These are phyloP conservation scores for Epinotia nisella DNA, from an alignment of 2,888 invertebrate species.

Conservation along the genomic window DNA sequence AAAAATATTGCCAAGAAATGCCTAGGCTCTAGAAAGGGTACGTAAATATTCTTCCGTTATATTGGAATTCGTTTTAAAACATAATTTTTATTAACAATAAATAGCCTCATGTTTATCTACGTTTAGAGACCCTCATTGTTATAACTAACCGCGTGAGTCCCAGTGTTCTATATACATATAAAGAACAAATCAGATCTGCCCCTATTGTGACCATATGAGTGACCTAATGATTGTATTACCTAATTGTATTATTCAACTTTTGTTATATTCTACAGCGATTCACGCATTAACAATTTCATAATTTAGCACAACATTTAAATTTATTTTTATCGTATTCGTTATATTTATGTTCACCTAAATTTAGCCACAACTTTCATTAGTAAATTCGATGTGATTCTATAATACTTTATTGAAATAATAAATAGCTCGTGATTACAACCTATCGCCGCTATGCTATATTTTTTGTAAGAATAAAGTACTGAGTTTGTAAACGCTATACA, in stretches of 20 bases:
- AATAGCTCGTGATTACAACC: neutral
- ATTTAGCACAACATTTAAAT: no score
- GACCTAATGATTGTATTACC: no score
- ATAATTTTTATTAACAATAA: neutral
- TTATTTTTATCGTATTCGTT: neutral
- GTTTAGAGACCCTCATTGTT: neutral
- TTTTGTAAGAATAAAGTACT: no score
- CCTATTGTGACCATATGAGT: constrained; percentile 1
- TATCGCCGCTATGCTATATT: neutral
- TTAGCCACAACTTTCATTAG: constrained; percentile 14
- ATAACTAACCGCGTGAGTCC: neutral
- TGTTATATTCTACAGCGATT: neutral
- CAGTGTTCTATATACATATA: neutral
- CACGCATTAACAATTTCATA: neutral
- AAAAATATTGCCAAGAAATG: neutral
- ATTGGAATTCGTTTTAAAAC: no score
- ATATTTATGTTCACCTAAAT: constrained; percentile 1
- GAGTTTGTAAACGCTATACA: no score
- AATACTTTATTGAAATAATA: constrained; percentile 6
- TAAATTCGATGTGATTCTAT: constrained; percentile 28
- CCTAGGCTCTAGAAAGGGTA: no score
- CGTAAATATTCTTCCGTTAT: no score
- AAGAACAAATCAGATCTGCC: constrained; percentile 6
- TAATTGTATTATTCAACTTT: neutral
- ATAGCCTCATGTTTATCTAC: neutral